Conservation (phyloP, 2,888 invertebrate genomes). For the Phengaris arion region DNA sequence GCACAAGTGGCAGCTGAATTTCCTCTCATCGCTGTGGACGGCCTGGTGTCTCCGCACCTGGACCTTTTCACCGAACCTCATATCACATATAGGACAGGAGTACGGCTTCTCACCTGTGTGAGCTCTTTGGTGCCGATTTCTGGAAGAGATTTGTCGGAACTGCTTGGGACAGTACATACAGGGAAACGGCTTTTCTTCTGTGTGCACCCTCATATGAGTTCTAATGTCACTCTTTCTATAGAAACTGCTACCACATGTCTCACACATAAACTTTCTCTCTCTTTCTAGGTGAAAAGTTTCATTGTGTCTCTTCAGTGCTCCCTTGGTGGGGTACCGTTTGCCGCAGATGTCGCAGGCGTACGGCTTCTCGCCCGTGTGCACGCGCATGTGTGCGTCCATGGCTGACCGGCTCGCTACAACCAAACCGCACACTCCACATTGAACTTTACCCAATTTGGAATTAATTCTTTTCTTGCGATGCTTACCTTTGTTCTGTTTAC, state of each 20-base stretch:
- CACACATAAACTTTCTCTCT: constrained; percentile 64
- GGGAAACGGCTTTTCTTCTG: constrained; percentile 62
- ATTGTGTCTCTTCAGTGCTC: constrained; percentile 59
- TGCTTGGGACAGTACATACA: constrained; percentile 60
- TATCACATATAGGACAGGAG: constrained; percentile 60
- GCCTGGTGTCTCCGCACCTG: constrained; percentile 60
- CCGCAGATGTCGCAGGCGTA: constrained; percentile 57
- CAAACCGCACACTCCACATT: constrained; percentile 61
- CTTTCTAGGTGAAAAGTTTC: constrained; percentile 55
- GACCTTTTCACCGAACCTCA: constrained; percentile 59
- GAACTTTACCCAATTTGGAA: constrained; percentile 51
- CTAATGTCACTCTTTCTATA: constrained; percentile 63
- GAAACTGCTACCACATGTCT: constrained; percentile 68
- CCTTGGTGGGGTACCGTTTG: constrained; percentile 56
- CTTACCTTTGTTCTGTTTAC: constrained; percentile 36
- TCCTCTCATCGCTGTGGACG: constrained; percentile 73
- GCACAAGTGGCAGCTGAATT: constrained; percentile 77
- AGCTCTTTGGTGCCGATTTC: constrained; percentile 63
- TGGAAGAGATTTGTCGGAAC: constrained; percentile 63
- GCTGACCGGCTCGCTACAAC: constrained; percentile 57
- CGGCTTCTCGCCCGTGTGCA: constrained; percentile 69
- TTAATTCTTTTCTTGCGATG: constrained; percentile 43
- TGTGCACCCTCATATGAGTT: constrained; percentile 65
- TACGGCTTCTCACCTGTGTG: constrained; percentile 72
- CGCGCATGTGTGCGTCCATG: constrained; percentile 62